Evolutionary conservation across 2,113 vertebrate genomes (phyloP).

Genomic region (Corythornis madagascariensis): DNA sequence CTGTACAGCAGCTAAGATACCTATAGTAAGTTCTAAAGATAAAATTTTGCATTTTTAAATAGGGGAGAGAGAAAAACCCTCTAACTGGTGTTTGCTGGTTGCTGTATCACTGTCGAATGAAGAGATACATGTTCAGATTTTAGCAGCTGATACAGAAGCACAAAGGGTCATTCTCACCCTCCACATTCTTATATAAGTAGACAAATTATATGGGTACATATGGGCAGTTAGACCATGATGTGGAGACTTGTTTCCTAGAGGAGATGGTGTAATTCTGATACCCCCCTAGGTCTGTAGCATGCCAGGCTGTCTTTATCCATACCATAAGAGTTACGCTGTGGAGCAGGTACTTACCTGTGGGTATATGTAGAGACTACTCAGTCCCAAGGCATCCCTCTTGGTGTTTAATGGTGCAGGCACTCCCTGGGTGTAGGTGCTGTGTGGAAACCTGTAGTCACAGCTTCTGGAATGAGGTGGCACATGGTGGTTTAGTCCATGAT

Average conservation of each 20-base stretch:
- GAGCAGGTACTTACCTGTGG: background rate
- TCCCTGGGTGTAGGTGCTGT: background rate
- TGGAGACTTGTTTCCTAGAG: background rate
- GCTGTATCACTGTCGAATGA: background rate
- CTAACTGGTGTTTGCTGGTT: background rate
- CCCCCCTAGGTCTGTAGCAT: background rate
- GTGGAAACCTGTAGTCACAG: background rate
- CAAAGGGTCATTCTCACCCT: background rate
- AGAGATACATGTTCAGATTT: rapidly evolving
- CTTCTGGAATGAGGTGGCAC: background rate
- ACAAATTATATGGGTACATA: no score
- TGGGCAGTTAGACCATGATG: background rate
- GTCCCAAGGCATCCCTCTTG: background rate
- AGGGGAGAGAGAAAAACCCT: background rate
- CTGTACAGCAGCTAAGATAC: background rate
- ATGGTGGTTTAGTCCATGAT: background rate
- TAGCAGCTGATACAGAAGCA: background rate
- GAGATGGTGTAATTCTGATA: background rate
- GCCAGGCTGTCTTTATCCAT: background rate
- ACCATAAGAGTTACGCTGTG: background rate
- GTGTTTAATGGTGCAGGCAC: no score
- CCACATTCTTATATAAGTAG: background rate
- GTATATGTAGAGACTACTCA: background rate
- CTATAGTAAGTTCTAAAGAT: background rate
- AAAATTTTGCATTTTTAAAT: background rate